Conservation (phyloP, 2,113 vertebrate genomes). For the Mola mola region DNA sequence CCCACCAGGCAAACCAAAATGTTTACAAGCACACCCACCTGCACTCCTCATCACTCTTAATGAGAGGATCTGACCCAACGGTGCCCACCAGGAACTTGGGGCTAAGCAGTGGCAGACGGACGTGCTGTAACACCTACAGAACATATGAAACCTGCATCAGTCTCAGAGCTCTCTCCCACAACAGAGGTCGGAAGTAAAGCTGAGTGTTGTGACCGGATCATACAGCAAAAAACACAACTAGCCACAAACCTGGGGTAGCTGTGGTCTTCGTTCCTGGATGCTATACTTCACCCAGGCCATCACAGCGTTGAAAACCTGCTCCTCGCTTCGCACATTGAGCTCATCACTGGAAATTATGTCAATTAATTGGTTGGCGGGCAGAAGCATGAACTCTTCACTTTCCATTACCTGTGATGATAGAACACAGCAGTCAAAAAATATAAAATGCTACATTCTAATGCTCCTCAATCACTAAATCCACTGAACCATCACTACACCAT, state of each 20-base stretch:
- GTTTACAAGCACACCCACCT: slow-evolving; percentile 77
- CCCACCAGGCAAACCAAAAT: neutral
- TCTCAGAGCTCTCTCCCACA: neutral
- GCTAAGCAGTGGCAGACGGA: slow-evolving; percentile 93
- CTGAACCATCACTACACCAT: too few relatives aligned
- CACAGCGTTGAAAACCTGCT: slow-evolving; percentile 97
- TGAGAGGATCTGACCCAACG: slow-evolving; percentile 97
- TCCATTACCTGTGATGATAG: slow-evolving; percentile 90
- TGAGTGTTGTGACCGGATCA: too few relatives aligned
- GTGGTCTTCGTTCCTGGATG: slow-evolving; percentile 95
- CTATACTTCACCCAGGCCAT: slow-evolving; percentile 99
- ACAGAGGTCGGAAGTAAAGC: neutral
- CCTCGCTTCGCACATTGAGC: slow-evolving; percentile 96
- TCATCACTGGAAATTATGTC: slow-evolving; percentile 99
- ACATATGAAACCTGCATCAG: slow-evolving; percentile 7
- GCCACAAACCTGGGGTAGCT: slow-evolving; percentile 97
- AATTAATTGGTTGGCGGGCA: slow-evolving; percentile 97
- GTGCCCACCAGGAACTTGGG: slow-evolving; percentile 99
- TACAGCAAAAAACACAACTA: too few relatives aligned
- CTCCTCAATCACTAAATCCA: neutral
- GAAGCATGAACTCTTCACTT: slow-evolving; percentile 98
- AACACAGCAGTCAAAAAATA: neutral
- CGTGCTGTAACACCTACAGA: slow-evolving; percentile 93
- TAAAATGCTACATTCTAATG: rapidly evolving
- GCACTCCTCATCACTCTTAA: slow-evolving; percentile 98